phyloP scores from a whole-genome alignment of 2,113 vertebrate genomes.

The Accipiter cooperii region DNA sequence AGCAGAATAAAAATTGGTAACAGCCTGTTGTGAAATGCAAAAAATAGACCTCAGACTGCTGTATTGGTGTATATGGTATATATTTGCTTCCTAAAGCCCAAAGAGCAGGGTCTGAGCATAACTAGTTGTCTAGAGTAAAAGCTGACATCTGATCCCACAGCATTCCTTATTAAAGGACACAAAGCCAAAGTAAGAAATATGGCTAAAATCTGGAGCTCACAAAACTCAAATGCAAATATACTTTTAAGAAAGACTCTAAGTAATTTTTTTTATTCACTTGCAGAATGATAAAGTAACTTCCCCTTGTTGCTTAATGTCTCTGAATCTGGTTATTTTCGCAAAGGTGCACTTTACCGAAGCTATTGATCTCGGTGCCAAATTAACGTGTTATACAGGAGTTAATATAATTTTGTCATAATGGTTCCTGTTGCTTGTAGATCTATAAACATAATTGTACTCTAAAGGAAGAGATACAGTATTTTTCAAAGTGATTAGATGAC shows the following conservation, averaged over 20 bases:
- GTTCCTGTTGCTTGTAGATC: background rate
- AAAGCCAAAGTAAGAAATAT: background rate
- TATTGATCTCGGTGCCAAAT: background rate
- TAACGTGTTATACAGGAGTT: background rate
- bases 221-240: background rate
- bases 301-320: background rate
- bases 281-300: background rate
- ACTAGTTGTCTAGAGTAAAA: background rate
- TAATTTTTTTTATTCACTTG: background rate
- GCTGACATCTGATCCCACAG: background rate
- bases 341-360: background rate
- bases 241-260: background rate
- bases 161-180: background rate
- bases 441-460: background rate
- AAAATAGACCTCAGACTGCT: background rate
- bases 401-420: background rate
- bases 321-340: background rate
- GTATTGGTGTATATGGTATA: too few relatives aligned
- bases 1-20: background rate
- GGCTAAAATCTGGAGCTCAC: background rate
- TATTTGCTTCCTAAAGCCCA: background rate
- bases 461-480: background rate
- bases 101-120: background rate
- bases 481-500: background rate
- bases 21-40: background rate